These are phyloP conservation scores for Daphoenositta chrysoptera DNA, from an alignment of 2,113 vertebrate genomes.

Conservation along the genomic window DNA sequence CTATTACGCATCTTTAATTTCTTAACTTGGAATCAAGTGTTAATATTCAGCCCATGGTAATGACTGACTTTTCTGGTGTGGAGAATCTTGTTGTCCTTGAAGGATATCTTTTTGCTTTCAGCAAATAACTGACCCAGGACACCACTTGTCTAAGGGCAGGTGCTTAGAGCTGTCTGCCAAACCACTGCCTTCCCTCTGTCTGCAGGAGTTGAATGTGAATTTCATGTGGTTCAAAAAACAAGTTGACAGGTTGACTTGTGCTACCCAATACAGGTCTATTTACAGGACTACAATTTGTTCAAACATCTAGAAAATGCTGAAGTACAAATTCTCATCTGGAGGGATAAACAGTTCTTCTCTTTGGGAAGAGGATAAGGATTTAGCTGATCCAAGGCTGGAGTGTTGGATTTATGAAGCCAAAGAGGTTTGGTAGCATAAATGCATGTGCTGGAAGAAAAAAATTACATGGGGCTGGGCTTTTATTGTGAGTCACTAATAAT, in stretches of 20 bases:
- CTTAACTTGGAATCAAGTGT: background rate
- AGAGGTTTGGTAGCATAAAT: background rate
- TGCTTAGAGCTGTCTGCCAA: background rate
- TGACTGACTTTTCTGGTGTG: background rate
- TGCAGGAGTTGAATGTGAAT: background rate
- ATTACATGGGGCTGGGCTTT: background rate
- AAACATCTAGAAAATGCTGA: background rate
- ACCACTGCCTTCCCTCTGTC: background rate
- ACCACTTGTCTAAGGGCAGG: background rate
- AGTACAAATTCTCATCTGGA: background rate
- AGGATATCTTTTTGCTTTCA: background rate
- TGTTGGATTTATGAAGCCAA: background rate
- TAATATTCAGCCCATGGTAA: background rate
- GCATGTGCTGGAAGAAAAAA: background rate
- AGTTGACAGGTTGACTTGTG: background rate
- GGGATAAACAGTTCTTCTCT: background rate
- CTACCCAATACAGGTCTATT: background rate
- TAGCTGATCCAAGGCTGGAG: background rate
- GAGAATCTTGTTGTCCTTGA: background rate
- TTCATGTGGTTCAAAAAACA: fast-evolving
- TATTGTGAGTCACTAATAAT: background rate
- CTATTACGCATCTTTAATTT: background rate
- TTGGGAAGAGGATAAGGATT: background rate
- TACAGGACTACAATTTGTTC: background rate
- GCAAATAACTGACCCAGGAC: background rate